Percentiles rank a stretch among this genome's conserved stretches.
Evolutionary conservation across 2,888 invertebrate genomes (phyloP).

Genomic region (Noctua comes): DNA sequence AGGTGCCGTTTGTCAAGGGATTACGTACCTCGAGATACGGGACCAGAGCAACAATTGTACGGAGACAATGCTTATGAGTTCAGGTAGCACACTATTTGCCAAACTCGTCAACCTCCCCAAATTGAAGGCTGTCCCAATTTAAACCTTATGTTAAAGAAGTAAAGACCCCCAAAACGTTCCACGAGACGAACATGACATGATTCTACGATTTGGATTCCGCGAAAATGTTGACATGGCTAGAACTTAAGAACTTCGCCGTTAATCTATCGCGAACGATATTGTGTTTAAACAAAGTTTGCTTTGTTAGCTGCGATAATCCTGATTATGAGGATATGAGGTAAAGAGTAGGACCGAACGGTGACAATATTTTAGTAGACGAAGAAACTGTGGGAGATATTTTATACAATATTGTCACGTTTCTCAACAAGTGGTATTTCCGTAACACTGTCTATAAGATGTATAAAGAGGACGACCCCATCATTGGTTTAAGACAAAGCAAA

Average conservation of each 20-base stretch:
- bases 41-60: conserved; percentile 81
- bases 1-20: conserved; percentile 84
- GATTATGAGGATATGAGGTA: conserved; percentile 69
- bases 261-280: conserved; percentile 68
- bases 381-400: conserved; percentile 52
- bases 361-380: conserved; percentile 58
- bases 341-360: conserved; percentile 38
- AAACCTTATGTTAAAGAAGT: conserved; percentile 47
- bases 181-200: conserved; percentile 38
- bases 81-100: conserved; percentile 84
- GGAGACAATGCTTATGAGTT: conserved; percentile 82
- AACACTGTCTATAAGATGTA: conserved; percentile 55
- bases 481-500: conserved; percentile 75
- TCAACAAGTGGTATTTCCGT: conserved; percentile 51
- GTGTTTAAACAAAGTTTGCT: conserved; percentile 72
- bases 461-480: conserved; percentile 60
- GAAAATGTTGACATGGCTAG: conserved; percentile 72
- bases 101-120: conserved; percentile 65
- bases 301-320: conserved; percentile 75
- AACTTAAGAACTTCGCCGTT: conserved; percentile 70
- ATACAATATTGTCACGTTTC: conserved; percentile 46
- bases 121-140: conserved; percentile 53
- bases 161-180: conserved; percentile 30
- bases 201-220: conserved; percentile 70
- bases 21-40: conserved; percentile 80